These are phyloP conservation scores for Tachina lurida DNA, from an alignment of 2,888 invertebrate genomes.

Conservation along the genomic window DNA sequence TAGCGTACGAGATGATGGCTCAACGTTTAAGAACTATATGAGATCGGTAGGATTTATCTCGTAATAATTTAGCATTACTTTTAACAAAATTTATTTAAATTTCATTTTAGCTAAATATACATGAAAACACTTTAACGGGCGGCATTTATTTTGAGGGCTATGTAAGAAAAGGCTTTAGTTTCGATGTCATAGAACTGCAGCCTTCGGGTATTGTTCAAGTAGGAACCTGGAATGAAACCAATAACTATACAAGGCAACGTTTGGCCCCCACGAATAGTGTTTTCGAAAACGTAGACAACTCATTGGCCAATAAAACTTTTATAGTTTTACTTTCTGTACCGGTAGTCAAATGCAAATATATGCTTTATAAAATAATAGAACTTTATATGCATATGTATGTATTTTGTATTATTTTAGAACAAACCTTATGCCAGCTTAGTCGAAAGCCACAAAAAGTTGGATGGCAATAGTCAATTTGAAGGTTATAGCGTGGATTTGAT, in stretches of 20 bases:
- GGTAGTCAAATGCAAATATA: slow-evolving; percentile 77
- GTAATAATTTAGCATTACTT: background rate
- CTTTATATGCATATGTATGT: too few relatives aligned
- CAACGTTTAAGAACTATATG: slow-evolving; percentile 91
- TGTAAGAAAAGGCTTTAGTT: slow-evolving; percentile 87
- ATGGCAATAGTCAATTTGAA: slow-evolving; percentile 92
- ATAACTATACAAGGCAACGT: slow-evolving; percentile 85
- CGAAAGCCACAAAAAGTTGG: slow-evolving; percentile 86
- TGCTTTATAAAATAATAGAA: background rate
- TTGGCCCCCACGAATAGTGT: slow-evolving; percentile 81
- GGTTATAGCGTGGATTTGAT: slow-evolving; percentile 95
- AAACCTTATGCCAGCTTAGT: slow-evolving; percentile 94
- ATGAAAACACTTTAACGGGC: slow-evolving; percentile 85
- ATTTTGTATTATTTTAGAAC: slow-evolving; percentile 78
- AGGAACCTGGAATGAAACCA: slow-evolving; percentile 88
- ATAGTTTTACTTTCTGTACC: slow-evolving; percentile 88
- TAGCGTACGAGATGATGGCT: slow-evolving; percentile 90
- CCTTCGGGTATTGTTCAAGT: slow-evolving; percentile 87
- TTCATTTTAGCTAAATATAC: slow-evolving; percentile 74
- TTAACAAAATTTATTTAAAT: background rate
- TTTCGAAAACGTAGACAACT: slow-evolving; percentile 84
- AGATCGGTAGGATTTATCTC: slow-evolving; percentile 76
- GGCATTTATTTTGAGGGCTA: slow-evolving; percentile 91
- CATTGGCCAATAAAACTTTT: slow-evolving; percentile 88
- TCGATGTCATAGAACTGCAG: slow-evolving; percentile 88